Conservation (phyloP, 1,140 invertebrate genomes). For the Tetranychus cinnabarinus region DNA sequence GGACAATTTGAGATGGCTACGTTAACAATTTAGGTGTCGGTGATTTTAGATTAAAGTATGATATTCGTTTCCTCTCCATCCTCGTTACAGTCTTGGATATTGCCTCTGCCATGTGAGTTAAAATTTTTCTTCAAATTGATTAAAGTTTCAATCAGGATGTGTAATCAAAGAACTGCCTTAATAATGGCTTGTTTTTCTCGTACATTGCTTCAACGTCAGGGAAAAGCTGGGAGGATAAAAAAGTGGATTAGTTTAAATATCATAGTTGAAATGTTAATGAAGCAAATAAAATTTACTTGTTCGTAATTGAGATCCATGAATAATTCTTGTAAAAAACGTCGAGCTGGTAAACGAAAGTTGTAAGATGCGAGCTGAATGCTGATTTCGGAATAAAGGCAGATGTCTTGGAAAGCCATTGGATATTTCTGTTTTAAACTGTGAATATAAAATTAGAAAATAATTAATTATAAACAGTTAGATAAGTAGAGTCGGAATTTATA, state of each 20-base stretch:
- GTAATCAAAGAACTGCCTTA: too few species aligned
- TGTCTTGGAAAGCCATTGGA: slow-evolving; percentile 54
- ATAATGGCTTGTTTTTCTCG: not conserved
- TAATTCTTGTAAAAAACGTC: slow-evolving; percentile 76
- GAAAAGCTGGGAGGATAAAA: not conserved
- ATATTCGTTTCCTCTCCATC: too few species aligned
- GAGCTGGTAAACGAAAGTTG: slow-evolving; percentile 51
- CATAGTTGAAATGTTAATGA: not conserved
- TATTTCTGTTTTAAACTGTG: slow-evolving; percentile 57
- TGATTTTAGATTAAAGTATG: too few species aligned
- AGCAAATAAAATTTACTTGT: slow-evolving; percentile 20
- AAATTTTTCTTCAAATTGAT: too few species aligned
- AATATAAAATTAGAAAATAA: not conserved
- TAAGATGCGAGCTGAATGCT: slow-evolving; percentile 47
- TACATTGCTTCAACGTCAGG: not conserved
- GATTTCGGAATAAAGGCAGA: slow-evolving; percentile 80
- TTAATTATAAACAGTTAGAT: slow-evolving; percentile 2
- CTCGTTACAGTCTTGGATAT: too few species aligned
- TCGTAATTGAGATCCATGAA: slow-evolving; percentile 67
- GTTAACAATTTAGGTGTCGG: too few species aligned
- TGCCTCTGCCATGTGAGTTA: too few species aligned
- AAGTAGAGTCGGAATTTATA: not conserved
- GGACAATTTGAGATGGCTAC: too few species aligned
- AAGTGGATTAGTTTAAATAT: not conserved
- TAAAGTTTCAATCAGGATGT: too few species aligned